Percentiles rank a stretch among this genome's conserved stretches.
phyloP scores from a whole-genome alignment of 2,888 invertebrate genomes.

The Lepidonotus clava region DNA sequence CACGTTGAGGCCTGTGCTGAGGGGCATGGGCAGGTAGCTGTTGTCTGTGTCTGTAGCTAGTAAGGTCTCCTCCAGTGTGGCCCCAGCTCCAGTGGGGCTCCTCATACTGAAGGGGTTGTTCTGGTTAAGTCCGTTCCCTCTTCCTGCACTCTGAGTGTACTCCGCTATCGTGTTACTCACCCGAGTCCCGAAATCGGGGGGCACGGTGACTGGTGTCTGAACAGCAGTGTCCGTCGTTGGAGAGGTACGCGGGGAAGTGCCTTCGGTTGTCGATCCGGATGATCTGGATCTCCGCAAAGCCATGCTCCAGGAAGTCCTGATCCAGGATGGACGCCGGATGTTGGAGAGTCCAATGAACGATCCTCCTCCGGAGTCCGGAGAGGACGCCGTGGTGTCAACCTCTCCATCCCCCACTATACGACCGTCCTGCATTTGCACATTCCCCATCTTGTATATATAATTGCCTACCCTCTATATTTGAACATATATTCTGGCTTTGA shows the following conservation, averaged over 20 bases:
- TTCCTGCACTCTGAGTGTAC: neutral
- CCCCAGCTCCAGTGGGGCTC: neutral
- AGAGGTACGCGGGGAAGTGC: neutral
- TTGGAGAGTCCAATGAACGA: neutral
- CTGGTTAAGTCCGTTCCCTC: neutral
- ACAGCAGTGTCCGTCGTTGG: slow-evolving; percentile 23
- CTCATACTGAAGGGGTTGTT: neutral
- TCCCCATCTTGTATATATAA: neutral
- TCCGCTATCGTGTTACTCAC: slow-evolving; percentile 14
- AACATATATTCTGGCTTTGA: neutral
- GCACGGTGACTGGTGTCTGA: slow-evolving; percentile 34
- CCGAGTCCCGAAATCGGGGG: slow-evolving; percentile 1
- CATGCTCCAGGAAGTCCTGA: slow-evolving; percentile 9
- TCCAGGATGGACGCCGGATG: slow-evolving; percentile 27
- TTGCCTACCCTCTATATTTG: neutral
- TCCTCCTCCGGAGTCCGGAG: neutral
- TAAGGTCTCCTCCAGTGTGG: neutral
- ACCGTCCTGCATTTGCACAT: neutral
- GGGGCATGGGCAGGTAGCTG: neutral
- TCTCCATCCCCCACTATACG: neutral
- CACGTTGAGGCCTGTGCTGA: neutral
- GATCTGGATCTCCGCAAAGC: slow-evolving; percentile 14
- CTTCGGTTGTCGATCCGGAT: neutral
- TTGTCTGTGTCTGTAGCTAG: neutral
- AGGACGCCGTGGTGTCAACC: slow-evolving; percentile 3